Evolutionary conservation across 1,140 invertebrate species (phyloP).

Genomic region (Cecropterus lyciades): DNA sequence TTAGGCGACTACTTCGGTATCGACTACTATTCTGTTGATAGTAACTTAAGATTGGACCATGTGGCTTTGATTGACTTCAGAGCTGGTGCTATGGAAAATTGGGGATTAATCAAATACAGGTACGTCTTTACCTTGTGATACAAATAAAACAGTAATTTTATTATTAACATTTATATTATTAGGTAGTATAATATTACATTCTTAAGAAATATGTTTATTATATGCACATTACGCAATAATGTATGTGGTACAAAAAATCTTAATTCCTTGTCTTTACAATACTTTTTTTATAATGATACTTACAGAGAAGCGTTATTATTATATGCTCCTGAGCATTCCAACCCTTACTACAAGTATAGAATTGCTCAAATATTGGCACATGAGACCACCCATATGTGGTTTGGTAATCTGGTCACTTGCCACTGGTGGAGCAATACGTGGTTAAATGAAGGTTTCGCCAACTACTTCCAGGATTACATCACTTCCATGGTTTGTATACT

Average conservation of each 20-base stretch:
- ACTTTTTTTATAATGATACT: no score
- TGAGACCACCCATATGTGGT: conserved; percentile 88
- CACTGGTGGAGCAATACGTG: conserved; percentile 87
- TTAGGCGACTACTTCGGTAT: conserved; percentile 70
- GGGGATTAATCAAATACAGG: conserved; percentile 88
- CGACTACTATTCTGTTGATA: conserved; percentile 71
- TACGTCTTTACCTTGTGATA: no score
- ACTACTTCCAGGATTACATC: conserved; percentile 89
- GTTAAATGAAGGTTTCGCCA: conserved; percentile 88
- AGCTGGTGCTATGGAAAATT: conserved; percentile 90
- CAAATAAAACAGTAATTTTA: no score
- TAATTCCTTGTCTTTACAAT: no score
- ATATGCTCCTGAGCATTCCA: conserved; percentile 59
- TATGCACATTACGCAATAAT: no score
- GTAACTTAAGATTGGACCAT: conserved; percentile 85
- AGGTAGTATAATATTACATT: no score
- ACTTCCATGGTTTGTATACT: conserved; percentile 54
- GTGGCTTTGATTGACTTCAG: conserved; percentile 89
- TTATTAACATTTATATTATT: conserved; percentile 4
- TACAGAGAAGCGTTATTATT: conserved; percentile 65
- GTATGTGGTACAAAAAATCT: no score
- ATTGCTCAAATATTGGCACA: conserved; percentile 86
- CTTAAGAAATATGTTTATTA: no score
- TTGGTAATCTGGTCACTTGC: conserved; percentile 88
- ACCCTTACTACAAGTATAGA: conserved; percentile 69